Evolutionary conservation across 1,140 invertebrate genomes (phyloP).

Genomic region (Pygmarrhopalites habei): DNA sequence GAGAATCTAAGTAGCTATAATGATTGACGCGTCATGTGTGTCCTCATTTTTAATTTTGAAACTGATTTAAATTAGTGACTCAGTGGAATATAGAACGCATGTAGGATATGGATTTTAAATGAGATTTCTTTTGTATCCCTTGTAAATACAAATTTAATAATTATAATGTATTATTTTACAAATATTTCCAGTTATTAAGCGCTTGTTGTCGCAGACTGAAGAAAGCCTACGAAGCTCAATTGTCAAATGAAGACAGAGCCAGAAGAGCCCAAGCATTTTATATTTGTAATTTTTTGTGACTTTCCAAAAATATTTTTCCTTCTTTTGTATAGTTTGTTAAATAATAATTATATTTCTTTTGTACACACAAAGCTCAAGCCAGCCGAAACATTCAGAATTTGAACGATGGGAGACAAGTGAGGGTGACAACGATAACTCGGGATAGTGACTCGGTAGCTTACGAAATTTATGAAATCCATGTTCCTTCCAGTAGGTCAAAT

Average conservation of each 20-base stretch:
- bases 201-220: conserved; percentile 27
- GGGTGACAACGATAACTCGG: conserved; percentile 27
- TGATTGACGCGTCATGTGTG: no score
- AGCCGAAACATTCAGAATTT: conserved; percentile 18
- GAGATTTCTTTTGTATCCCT: no score
- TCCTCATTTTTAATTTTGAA: no score
- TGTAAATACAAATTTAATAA: neutral
- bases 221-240: conserved; percentile 21
- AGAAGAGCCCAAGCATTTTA: conserved; percentile 23
- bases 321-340: no score
- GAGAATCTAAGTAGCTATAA: no score
- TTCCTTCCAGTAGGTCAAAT: conserved; percentile 7
- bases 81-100: no score
- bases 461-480: conserved; percentile 30
- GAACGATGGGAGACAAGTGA: conserved; percentile 13
- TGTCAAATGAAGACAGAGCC: conserved; percentile 19
- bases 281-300: conserved; percentile 20
- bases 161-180: neutral
- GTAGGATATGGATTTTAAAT: no score
- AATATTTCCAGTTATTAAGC: conserved; percentile 18
- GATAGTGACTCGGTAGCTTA: conserved; percentile 13
- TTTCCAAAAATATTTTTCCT: neutral
- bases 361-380: conserved; percentile 19
- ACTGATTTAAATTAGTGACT: no score
- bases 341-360: no score